These are phyloP conservation scores for Ceratosolen solmsi DNA, from an alignment of 1,140 invertebrate species.

Conservation along the genomic window DNA sequence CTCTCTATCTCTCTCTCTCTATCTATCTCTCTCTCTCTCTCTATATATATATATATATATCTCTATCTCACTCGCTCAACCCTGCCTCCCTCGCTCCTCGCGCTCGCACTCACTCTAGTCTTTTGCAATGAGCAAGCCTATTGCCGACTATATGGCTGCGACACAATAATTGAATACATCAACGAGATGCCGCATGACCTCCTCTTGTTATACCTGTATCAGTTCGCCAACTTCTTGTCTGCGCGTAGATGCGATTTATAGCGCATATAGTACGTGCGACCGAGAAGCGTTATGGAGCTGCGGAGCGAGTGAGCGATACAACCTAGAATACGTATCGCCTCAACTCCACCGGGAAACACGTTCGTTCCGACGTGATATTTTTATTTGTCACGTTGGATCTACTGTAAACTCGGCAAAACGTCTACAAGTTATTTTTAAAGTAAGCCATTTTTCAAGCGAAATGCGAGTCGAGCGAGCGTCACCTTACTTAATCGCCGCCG, in stretches of 20 bases:
- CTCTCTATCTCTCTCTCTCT: not conserved
- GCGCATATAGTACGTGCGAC: not conserved
- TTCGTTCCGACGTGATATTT: not conserved
- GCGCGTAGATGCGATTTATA: not conserved
- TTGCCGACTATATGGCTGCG: constrained; percentile 51
- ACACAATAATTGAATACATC: constrained; percentile 59
- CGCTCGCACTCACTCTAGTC: not conserved
- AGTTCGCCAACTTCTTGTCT: constrained; percentile 4
- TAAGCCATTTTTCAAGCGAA: too few species aligned
- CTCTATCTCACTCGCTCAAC: not conserved
- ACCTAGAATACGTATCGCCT: too few species aligned
- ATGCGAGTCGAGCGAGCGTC: too few species aligned
- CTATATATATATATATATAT: too few species aligned
- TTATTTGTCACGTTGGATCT: not conserved
- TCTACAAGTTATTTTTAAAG: too few species aligned
- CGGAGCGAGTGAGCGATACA: not conserved
- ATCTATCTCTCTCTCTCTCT: constrained; percentile 12
- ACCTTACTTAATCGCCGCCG: too few species aligned
- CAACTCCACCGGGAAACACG: not conserved
- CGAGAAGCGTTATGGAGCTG: not conserved
- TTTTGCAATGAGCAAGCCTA: not conserved
- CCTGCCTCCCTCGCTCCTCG: not conserved
- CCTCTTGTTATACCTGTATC: constrained; percentile 35
- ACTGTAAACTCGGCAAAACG: not conserved
- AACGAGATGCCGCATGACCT: constrained; percentile 45